Evolutionary conservation across 2,888 invertebrate genomes (phyloP).

Genomic region (Cataglyphis albicans): DNA sequence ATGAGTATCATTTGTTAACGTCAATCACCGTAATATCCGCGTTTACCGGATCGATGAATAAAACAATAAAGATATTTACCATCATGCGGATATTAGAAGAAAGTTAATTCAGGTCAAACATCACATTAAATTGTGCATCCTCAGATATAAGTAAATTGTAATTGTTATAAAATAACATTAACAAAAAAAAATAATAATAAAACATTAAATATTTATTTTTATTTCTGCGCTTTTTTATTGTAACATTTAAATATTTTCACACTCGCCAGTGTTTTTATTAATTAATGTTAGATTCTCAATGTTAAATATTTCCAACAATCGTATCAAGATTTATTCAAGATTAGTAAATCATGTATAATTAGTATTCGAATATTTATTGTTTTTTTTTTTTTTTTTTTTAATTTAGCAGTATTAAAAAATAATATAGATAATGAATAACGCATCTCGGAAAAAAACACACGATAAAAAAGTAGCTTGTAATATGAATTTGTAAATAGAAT

Average conservation of each 20-base stretch:
- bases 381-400: background rate
- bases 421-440: background rate
- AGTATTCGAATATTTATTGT: background rate
- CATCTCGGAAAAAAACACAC: background rate
- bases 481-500: conserved; percentile 1
- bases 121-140: background rate
- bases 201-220: background rate
- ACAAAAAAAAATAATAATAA: background rate
- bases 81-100: conserved; percentile 21
- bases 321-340: background rate
- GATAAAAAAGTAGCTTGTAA: background rate
- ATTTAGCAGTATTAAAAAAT: background rate
- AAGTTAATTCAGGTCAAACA: conserved; percentile 4
- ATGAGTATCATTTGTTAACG: conserved; percentile 72
- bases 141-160: conserved; percentile 7
- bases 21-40: conserved; percentile 46
- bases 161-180: background rate
- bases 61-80: conserved; percentile 64
- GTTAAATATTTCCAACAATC: background rate
- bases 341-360: conserved; percentile 25
- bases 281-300: background rate
- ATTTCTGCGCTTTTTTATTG: background rate
- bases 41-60: conserved; percentile 50
- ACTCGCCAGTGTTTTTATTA: background rate
- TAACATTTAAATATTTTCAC: background rate